Base-by-base conservation (phyloP, 1,140 invertebrate genomes). In the Pachypsylla venusta region DNA sequence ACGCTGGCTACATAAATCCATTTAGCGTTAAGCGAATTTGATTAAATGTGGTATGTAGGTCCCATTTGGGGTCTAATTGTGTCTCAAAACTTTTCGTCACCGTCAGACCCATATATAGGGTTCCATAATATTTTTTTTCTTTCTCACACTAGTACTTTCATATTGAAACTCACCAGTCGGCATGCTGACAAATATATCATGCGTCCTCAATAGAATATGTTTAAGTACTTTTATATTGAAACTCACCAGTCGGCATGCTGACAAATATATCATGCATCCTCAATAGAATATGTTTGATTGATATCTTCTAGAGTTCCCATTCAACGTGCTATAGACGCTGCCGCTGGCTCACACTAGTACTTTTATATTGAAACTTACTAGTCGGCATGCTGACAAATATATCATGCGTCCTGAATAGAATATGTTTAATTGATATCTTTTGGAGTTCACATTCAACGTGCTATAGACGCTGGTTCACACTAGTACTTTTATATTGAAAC, bases 321-420 rank as follows among this genome's bases (percentile, higher is more conserved):
- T 75, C 75, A 63, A 76, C n/a, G n/a, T n/a, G n/a, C n/a, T n/a
- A n/a, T n/a, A n/a, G n/a, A n/a, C n/a, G n/a, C n/a, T n/a, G n/a
- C n/a, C n/a, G n/a, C n/a, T n/a, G n/a, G n/a, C n/a, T n/a, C n/a
- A n/a, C n/a, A n/a, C n/a, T n/a, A n/a, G n/a, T n/a, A n/a, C n/a
- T n/a, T n/a, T n/a, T n/a, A n/a, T n/a, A n/a, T n/a, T n/a, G n/a
- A n/a, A n/a, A n/a, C n/a, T n/a, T n/a, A 22, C 83, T 84, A 20
- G 83, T 85, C 16, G 84, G 83, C 81, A 87, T 84, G 12, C 77
- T 82, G 12, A 85, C 71, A 67, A 79, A 85, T 0, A 82, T 76
- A 76, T 85, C 82, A 53, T 70, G 59, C 22, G 71, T 67, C 20
- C 76, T 81, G 81, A 69, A 39, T 56, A 27, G 61, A 63, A 55